Evolutionary conservation across 2,888 invertebrate species (phyloP).

Genomic region (Unio pictorum): DNA sequence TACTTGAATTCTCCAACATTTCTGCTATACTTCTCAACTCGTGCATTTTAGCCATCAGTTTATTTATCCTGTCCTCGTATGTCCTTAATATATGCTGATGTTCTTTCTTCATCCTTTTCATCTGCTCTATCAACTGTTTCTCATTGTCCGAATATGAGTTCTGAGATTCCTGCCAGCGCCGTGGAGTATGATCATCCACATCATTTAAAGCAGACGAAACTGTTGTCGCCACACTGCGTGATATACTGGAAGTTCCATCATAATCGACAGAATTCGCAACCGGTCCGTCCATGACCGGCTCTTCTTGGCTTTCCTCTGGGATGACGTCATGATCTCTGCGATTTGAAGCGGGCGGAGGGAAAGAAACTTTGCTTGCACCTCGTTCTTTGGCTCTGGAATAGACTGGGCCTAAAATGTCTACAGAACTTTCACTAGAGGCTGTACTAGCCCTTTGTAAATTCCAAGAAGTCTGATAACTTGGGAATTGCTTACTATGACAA

Average conservation of each 20-base stretch:
- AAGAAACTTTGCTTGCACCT: slow-evolving; percentile 13
- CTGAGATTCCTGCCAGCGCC: slow-evolving; percentile 46
- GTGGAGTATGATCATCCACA: slow-evolving; percentile 14
- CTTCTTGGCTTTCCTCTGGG: slow-evolving; percentile 44
- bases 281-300: slow-evolving; percentile 35
- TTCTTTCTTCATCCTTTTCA: slow-evolving; percentile 65
- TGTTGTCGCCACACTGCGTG: slow-evolving; percentile 21
- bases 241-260: slow-evolving; percentile 36
- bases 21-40: slow-evolving; percentile 64
- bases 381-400: slow-evolving; percentile 42
- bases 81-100: slow-evolving; percentile 61
- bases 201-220: slow-evolving; percentile 16
- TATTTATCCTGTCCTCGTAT: slow-evolving; percentile 65
- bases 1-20: slow-evolving; percentile 64
- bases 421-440: slow-evolving; percentile 54
- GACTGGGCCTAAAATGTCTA: slow-evolving; percentile 42
- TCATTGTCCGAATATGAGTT: slow-evolving; percentile 68
- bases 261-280: slow-evolving; percentile 32
- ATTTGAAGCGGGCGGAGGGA: slow-evolving; percentile 25
- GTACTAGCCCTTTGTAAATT: slow-evolving; percentile 41
- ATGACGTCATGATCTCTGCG: slow-evolving; percentile 47
- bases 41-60: slow-evolving; percentile 66
- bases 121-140: slow-evolving; percentile 67
- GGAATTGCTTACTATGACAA: slow-evolving; percentile 7
- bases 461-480: slow-evolving; percentile 35